Evolutionary conservation across 1,140 invertebrate genomes (phyloP).

Genomic region (Chymomyza costata): DNA sequence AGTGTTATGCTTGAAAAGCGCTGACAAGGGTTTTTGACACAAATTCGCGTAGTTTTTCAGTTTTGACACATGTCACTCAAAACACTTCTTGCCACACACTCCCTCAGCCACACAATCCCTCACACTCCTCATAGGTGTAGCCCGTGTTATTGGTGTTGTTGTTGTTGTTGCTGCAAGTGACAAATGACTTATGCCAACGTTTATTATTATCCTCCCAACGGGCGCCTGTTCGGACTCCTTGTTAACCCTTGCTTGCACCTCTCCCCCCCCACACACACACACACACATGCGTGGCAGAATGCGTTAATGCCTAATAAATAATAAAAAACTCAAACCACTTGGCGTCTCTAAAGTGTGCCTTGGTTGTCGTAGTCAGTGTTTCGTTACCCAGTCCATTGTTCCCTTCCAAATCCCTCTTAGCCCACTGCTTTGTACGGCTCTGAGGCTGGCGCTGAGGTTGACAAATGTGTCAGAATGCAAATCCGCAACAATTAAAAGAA

Average conservation of each 20-base stretch:
- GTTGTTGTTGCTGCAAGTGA: constrained; percentile 30
- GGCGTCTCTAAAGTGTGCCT: no score
- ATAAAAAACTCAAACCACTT: constrained; percentile 48
- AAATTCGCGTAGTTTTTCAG: constrained; percentile 72
- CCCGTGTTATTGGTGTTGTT: constrained; percentile 25
- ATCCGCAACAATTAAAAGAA: constrained; percentile 75
- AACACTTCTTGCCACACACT: constrained; percentile 21
- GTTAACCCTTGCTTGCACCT: constrained; percentile 6
- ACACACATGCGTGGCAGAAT: constrained; percentile 9
- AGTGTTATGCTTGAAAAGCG: constrained; percentile 57
- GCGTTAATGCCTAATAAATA: constrained; percentile 58
- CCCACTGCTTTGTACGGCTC: constrained; percentile 26
- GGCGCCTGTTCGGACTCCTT: constrained; percentile 43
- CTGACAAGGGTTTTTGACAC: constrained; percentile 72
- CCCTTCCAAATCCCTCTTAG: constrained; percentile 19
- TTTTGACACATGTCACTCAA: constrained; percentile 71
- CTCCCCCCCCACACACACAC: constrained; percentile 7
- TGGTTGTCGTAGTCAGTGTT: no score
- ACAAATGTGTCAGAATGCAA: constrained; percentile 75
- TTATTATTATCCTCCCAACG: constrained; percentile 69
- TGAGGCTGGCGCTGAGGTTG: constrained; percentile 59
- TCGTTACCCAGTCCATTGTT: no score
- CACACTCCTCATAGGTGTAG: not conserved
- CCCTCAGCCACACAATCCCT: constrained; percentile 12
- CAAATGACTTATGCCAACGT: constrained; percentile 60